Evolutionary conservation across 2,113 vertebrate genomes (phyloP), one percentile per base, ranked within the genome.

Genomic region (Serinus canaria): DNA sequence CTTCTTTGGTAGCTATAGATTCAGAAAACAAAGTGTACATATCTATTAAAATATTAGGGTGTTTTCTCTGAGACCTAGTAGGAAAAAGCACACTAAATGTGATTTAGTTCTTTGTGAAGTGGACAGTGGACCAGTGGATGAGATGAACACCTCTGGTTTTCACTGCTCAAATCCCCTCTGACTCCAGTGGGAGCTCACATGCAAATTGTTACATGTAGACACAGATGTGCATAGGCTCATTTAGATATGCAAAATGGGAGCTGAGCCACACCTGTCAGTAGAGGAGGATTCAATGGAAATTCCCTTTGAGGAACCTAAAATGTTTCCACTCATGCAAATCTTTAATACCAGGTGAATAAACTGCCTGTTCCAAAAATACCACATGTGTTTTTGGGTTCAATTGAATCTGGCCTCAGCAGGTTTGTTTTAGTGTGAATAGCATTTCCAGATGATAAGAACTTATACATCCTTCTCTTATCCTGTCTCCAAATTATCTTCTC

Each of bases 71-170:
- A 60, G 17, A 19, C n/a, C 7, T 68, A 19, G 22, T 13, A 49
- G 15, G 25, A 13, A 67, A 4, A 49, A 13, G 4, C 10, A 46
- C 6, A 23, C n/a, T 33, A 9, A 43, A 44, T 44, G 6, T 19
- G 27, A 62, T 43, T 50, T 55, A 73, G 22, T 6, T 83, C 10
- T 28, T 37, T 7, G 1, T 27, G 49, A 64, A 64, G 5, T 35
- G 15, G 19, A 39, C 0, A 2, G 11, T 39, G 15, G 41, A 41
- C 7, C 10, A 27, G 7, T 1, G 11, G 31, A 69, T 35, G 13
- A 44, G 37, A 75, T 0, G 0, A 93, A 41, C 5, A 9, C 11
- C 6, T 53, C 50, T 70, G 23, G 6, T 50, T 83, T 96, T 50
- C 37, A 35, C 18, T 67, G 30, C 11, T 49, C 23, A 66, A 47